Conservation (phyloP, 2,888 invertebrate species). For the Torymus texanus region DNA sequence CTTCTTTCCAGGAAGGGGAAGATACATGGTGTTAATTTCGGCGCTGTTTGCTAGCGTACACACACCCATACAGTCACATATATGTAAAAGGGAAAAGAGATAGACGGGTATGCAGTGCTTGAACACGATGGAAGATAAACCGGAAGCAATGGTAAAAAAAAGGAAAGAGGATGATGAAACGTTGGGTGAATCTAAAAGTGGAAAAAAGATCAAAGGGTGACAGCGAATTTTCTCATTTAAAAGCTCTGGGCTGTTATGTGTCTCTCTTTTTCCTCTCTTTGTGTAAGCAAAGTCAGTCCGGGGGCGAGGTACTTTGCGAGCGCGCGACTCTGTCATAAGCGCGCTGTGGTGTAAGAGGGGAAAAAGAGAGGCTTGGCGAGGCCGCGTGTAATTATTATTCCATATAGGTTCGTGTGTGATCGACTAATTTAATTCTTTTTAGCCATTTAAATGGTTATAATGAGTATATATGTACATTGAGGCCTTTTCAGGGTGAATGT, state of each 20-base stretch:
- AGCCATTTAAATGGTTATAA: too few species aligned
- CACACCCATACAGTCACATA: not conserved
- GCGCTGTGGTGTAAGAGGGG: too few species aligned
- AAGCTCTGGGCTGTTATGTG: not conserved
- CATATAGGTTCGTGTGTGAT: too few species aligned
- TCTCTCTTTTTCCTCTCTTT: not conserved
- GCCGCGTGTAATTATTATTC: too few species aligned
- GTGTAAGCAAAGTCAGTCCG: too few species aligned
- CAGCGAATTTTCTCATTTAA: slow-evolving; percentile 52
- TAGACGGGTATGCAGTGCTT: not conserved
- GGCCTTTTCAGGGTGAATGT: too few species aligned
- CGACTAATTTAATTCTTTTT: too few species aligned
- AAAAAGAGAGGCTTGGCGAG: too few species aligned
- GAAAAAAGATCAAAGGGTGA: slow-evolving; percentile 51
- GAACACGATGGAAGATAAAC: slow-evolving; percentile 46
- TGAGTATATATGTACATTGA: too few species aligned
- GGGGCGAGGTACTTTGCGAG: too few species aligned
- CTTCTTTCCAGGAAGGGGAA: slow-evolving; percentile 22
- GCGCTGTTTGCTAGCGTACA: not conserved
- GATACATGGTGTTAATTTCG: slow-evolving; percentile 53
- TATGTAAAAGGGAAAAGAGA: slow-evolving; percentile 13
- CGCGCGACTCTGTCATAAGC: too few species aligned
- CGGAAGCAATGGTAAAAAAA: slow-evolving; percentile 43
- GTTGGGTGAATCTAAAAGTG: slow-evolving; percentile 9
- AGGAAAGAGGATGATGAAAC: slow-evolving; percentile 15